Conservation (phyloP, 2,113 vertebrate species). For the Noturus placidus region DNA sequence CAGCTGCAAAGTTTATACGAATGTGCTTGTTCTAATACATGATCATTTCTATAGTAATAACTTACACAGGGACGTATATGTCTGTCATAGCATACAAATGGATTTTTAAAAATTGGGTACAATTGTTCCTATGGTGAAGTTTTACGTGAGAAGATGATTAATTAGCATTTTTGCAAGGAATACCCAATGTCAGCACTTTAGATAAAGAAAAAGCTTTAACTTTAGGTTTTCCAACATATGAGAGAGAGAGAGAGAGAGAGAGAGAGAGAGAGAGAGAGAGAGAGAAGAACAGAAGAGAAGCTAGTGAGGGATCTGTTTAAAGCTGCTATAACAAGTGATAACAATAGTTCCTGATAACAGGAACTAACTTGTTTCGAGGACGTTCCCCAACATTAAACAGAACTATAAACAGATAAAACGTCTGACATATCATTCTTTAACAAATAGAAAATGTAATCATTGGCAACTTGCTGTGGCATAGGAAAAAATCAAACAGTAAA, state of each 20-base stretch:
- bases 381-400: neutral
- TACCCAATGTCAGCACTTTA: neutral
- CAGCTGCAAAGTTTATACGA: neutral
- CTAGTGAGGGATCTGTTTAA: neutral
- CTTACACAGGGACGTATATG: neutral
- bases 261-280: neutral
- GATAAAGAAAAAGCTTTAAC: neutral
- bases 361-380: neutral
- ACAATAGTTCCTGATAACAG: neutral
- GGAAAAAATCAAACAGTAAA: neutral
- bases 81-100: neutral
- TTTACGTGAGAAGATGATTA: neutral
- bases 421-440: neutral
- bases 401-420: neutral
- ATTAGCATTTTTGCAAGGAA: neutral
- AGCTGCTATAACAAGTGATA: neutral
- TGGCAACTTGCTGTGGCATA: neutral
- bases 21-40: neutral
- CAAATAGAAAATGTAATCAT: neutral
- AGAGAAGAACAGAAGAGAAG: neutral
- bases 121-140: neutral
- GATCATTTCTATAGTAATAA: neutral
- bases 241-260: neutral
- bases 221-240: neutral
- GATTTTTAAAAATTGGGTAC: neutral